phyloP scores from a whole-genome alignment of 2,797 vertebrate genomes.

The Xiphophorus birchmanni region DNA sequence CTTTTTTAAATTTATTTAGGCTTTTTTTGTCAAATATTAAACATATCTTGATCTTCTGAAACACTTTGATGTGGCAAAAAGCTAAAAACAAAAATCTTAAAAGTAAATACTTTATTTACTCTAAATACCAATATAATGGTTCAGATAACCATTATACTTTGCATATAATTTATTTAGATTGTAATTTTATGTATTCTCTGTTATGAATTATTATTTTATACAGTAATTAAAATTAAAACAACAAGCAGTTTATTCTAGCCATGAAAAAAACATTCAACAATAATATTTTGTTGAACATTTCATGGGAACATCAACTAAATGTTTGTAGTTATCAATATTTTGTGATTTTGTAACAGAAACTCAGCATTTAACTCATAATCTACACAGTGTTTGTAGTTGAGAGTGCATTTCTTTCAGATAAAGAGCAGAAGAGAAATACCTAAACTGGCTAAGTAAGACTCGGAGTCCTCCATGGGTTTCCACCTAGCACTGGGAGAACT shows the following conservation, averaged over 20 bases:
- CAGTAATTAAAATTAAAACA: neutral
- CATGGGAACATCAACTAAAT: neutral
- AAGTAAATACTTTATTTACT: neutral
- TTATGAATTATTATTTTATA: neutral
- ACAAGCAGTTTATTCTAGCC: neutral
- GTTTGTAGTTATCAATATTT: neutral
- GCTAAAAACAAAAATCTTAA: no score
- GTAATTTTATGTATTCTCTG: neutral
- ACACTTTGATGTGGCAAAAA: neutral
- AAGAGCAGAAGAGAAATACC: slow-evolving; percentile 75
- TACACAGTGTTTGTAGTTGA: neutral
- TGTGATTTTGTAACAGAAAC: neutral
- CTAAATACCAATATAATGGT: neutral
- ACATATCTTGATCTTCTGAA: neutral
- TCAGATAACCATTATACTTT: no score
- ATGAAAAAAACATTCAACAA: neutral
- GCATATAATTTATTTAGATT: neutral
- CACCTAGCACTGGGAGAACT: slow-evolving; percentile 76
- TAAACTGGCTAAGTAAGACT: slow-evolving; percentile 92
- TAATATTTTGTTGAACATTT: neutral
- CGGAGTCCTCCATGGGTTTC: slow-evolving; percentile 93
- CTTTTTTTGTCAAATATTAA: neutral
- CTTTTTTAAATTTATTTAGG: neutral
- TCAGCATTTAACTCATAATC: neutral
- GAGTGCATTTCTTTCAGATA: neutral